These are phyloP conservation scores for Tauraco erythrolophus DNA, from an alignment of 2,113 vertebrate species.

Conservation along the genomic window DNA sequence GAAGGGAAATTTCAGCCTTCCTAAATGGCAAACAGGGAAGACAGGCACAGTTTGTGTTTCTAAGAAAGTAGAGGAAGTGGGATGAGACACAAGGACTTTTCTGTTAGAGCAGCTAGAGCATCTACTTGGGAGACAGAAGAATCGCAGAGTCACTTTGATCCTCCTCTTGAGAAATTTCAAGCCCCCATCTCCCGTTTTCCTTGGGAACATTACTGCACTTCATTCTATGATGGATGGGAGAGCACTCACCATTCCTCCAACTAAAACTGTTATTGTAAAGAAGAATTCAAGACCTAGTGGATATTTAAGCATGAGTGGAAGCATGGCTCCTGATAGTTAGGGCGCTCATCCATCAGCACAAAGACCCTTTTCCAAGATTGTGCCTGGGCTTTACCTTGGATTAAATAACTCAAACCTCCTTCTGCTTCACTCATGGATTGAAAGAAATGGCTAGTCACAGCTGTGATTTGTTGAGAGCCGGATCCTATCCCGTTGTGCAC, in stretches of 20 bases:
- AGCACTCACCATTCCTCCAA: neutral
- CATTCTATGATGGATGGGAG: neutral
- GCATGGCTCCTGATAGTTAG: neutral
- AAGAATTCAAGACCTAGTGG: neutral
- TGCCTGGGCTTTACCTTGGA: neutral
- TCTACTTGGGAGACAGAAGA: neutral
- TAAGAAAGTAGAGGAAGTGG: neutral
- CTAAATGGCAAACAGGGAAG: neutral
- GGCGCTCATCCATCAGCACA: neutral
- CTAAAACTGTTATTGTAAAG: neutral
- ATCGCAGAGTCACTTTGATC: neutral
- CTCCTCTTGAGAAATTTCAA: neutral
- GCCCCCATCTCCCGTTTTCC: neutral
- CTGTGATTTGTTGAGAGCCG: neutral
- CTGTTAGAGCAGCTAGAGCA: neutral
- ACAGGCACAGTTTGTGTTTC: neutral
- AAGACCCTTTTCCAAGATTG: neutral
- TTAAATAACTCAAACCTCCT: neutral
- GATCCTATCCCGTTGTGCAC: neutral
- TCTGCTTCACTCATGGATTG: neutral
- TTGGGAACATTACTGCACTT: neutral
- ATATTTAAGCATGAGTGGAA: neutral
- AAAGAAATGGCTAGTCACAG: neutral
- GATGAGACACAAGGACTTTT: neutral
- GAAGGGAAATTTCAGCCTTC: neutral